phyloP scores from a whole-genome alignment of 2,888 invertebrate genomes.

The Amphipyra tragopoginis region DNA sequence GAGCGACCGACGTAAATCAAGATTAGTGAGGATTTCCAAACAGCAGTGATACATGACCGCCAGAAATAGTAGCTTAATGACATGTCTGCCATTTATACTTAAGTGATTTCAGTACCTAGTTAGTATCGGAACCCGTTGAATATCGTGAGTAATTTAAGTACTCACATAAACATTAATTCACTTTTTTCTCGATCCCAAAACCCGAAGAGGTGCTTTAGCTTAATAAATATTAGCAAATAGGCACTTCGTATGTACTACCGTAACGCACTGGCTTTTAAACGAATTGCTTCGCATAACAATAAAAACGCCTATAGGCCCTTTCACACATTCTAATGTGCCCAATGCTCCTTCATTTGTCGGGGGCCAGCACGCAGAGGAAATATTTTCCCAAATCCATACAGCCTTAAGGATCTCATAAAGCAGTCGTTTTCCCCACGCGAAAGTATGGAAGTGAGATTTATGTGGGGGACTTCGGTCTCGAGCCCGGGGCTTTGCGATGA shows the following conservation, averaged over 20 bases:
- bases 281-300: slow-evolving; percentile 89
- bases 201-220: slow-evolving; percentile 71
- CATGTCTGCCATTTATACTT: slow-evolving; percentile 56
- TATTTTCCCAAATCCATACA: slow-evolving; percentile 90
- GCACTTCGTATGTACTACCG: slow-evolving; percentile 84
- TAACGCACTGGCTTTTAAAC: slow-evolving; percentile 88
- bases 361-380: slow-evolving; percentile 88
- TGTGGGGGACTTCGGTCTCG: slow-evolving; percentile 86
- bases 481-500: slow-evolving; percentile 88
- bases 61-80: slow-evolving; percentile 66
- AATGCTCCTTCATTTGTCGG: slow-evolving; percentile 89
- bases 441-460: slow-evolving; percentile 90
- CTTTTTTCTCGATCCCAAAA: slow-evolving; percentile 73
- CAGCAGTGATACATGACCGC: slow-evolving; percentile 63
- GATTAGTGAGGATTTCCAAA: slow-evolving; percentile 73
- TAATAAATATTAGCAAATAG: slow-evolving; percentile 88
- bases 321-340: slow-evolving; percentile 89
- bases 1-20: slow-evolving; percentile 67
- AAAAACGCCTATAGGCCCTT: slow-evolving; percentile 86
- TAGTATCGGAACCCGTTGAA: slow-evolving; percentile 42
- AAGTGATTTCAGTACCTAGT: slow-evolving; percentile 45
- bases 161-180: slow-evolving; percentile 70
- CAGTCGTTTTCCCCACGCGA: slow-evolving; percentile 89
- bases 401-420: slow-evolving; percentile 90
- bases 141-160: slow-evolving; percentile 59